Conservation (phyloP, 2,888 invertebrate genomes). For the Hedya salicella region DNA sequence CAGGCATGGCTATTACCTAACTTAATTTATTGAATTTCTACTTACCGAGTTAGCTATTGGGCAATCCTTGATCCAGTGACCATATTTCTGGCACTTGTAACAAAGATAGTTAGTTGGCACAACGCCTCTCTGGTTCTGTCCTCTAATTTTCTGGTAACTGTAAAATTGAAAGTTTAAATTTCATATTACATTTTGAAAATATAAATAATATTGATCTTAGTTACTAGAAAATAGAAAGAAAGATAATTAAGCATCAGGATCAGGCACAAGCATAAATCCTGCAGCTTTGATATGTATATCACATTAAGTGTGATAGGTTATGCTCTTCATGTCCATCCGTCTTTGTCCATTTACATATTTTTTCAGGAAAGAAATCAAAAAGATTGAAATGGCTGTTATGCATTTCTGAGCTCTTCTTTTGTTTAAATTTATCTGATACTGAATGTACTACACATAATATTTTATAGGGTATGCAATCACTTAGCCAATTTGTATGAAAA, state of each 20-base stretch:
- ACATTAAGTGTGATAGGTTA: no score
- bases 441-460: not conserved
- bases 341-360: no score
- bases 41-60: constrained; percentile 86
- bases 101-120: constrained; percentile 97
- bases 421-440: not conserved
- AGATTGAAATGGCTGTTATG: no score
- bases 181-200: not conserved
- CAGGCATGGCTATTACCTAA: not conserved
- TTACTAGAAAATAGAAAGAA: no score
- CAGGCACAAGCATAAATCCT: no score
- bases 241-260: no score
- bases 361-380: no score
- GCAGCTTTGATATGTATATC: no score
- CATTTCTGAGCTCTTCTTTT: not conserved
- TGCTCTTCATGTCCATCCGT: no score
- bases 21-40: constrained; percentile 18
- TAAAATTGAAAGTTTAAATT: constrained; percentile 57
- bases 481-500: no score
- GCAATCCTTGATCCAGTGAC: constrained; percentile 99
- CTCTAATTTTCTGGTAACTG: constrained; percentile 95
- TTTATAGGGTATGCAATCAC: no score
- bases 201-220: no score
- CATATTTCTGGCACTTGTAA: constrained; percentile 96
- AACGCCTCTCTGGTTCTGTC: constrained; percentile 94